phyloP scores from a whole-genome alignment of 1,140 invertebrate genomes.

The Hermetia illucens region DNA sequence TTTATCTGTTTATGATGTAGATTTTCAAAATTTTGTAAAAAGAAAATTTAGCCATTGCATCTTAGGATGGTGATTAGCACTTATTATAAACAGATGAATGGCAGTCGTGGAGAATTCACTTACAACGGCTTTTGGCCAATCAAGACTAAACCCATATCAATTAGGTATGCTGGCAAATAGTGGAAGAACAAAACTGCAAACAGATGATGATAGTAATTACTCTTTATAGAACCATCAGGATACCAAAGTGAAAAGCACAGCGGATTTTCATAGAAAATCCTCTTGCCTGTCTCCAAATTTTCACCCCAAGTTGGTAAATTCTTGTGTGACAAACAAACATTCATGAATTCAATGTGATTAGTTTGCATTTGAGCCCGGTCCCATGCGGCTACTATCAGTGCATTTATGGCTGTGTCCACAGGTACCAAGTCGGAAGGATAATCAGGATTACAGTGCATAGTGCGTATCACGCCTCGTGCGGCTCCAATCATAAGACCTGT shows the following conservation, averaged over 20 bases:
- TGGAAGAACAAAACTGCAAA: slow-evolving; percentile 60
- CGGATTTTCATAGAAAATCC: slow-evolving; percentile 43
- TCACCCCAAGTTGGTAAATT: slow-evolving; percentile 64
- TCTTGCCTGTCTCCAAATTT: slow-evolving; percentile 49
- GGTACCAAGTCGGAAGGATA: slow-evolving; percentile 58
- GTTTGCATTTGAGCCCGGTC: slow-evolving; percentile 36
- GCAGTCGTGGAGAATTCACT: slow-evolving; percentile 28
- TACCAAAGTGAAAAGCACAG: slow-evolving; percentile 63
- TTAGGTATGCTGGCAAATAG: slow-evolving; percentile 63
- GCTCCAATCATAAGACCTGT: slow-evolving; percentile 64
- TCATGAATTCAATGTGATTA: slow-evolving; percentile 35
- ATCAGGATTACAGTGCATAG: slow-evolving; percentile 49
- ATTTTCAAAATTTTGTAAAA: not conserved
- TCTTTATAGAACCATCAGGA: slow-evolving; percentile 59
- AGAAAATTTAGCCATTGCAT: not conserved
- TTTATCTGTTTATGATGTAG: not conserved
- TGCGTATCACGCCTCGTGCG: slow-evolving; percentile 65
- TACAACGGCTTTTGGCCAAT: slow-evolving; percentile 66
- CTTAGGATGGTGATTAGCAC: not conserved
- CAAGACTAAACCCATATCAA: slow-evolving; percentile 52
- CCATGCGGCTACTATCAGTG: slow-evolving; percentile 61
- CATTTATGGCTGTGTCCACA: slow-evolving; percentile 67
- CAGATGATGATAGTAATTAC: slow-evolving; percentile 47
- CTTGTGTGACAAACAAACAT: slow-evolving; percentile 41
- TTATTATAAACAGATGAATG: too few relatives aligned